Conservation (phyloP, 2,888 invertebrate genomes). For the Spisula solida region DNA sequence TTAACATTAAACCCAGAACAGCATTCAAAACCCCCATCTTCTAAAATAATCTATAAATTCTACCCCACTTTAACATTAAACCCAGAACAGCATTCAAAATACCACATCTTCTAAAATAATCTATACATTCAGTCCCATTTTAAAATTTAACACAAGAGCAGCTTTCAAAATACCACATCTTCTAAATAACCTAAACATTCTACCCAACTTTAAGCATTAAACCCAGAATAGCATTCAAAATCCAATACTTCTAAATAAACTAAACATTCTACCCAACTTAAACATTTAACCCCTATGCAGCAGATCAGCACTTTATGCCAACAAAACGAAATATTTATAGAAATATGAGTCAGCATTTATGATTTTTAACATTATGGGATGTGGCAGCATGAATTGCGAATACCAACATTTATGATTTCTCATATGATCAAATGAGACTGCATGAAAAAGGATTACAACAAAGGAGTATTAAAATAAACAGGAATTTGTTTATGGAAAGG, state of each 20-base stretch:
- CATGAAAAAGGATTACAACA: not conserved
- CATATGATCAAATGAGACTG: not conserved
- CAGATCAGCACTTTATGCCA: not conserved
- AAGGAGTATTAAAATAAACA: not conserved
- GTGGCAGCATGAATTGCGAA: not conserved
- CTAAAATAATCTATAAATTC: no score
- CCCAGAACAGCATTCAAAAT: not conserved
- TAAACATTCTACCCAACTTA: not conserved
- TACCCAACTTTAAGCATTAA: not conserved
- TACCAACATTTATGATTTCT: not conserved
- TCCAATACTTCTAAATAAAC: not conserved
- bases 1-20: no score
- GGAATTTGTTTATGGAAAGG: not conserved
- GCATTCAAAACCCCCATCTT: no score
- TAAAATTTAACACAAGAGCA: no score
- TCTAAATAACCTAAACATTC: no score
- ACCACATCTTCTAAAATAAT: not conserved
- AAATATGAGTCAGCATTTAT: no score
- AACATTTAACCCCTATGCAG: not conserved
- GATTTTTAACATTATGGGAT: no score
- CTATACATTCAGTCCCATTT: not conserved
- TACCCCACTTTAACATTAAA: not conserved
- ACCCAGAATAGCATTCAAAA: not conserved
- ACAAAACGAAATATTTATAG: not conserved
- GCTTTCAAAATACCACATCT: no score